phyloP scores from a whole-genome alignment of 2,888 invertebrate species.

The Heliconius ethilla region DNA sequence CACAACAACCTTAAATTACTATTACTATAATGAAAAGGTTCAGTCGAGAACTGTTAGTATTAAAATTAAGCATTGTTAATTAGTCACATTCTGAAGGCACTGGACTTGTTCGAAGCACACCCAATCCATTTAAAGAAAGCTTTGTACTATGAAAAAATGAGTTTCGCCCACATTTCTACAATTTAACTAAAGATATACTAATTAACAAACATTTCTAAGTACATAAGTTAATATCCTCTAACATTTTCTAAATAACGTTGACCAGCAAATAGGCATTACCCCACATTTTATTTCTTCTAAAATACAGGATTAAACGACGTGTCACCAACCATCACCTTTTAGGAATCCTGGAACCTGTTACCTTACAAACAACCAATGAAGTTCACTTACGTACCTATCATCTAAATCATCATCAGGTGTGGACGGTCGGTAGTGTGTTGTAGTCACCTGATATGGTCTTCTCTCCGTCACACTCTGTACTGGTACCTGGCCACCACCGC shows the following conservation, averaged over 20 bases:
- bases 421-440: slow-evolving; percentile 45
- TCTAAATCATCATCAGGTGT: slow-evolving; percentile 48
- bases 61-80: neutral
- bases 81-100: neutral
- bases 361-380: neutral
- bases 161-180: neutral
- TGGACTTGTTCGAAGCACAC: neutral
- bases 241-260: neutral
- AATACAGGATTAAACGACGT: neutral
- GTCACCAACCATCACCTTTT: neutral
- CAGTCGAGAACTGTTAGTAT: neutral
- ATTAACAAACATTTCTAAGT: neutral
- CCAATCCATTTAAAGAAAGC: neutral
- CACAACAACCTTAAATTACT: neutral
- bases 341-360: neutral
- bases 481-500: slow-evolving; percentile 52
- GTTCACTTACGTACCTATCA: slow-evolving; percentile 45
- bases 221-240: neutral
- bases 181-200: neutral
- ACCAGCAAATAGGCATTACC: neutral
- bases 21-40: neutral
- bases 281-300: too few relatives aligned
- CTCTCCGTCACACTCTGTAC: slow-evolving; percentile 48
- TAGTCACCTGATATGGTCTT: slow-evolving; percentile 49
- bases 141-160: neutral